Conservation (phyloP, 2,888 invertebrate species). For the Microchrysa polita region DNA sequence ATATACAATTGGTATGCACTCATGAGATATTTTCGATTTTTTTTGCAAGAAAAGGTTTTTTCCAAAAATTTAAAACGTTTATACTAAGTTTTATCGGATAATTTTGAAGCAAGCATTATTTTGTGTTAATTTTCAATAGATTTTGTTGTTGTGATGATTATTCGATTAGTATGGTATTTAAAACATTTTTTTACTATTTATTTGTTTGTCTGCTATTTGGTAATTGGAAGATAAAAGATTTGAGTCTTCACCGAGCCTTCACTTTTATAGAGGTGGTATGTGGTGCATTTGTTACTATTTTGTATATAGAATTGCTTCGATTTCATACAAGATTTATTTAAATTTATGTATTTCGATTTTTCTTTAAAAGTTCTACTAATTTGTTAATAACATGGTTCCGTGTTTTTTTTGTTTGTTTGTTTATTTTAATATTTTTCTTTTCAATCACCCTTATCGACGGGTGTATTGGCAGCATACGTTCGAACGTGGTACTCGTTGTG, state of each 20-base stretch:
- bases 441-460: conserved; percentile 56
- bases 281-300: conserved; percentile 8
- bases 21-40: background rate
- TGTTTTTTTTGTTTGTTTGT: too few species aligned
- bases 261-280: background rate
- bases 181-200: background rate
- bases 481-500: conserved; percentile 78
- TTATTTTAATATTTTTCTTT: too few species aligned
- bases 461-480: conserved; percentile 62
- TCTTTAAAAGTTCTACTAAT: conserved; percentile 19
- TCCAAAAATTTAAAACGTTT: background rate
- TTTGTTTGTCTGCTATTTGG: background rate
- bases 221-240: background rate
- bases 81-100: background rate
- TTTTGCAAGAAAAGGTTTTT: background rate
- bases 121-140: background rate
- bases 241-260: background rate
- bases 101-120: background rate
- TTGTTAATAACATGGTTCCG: conserved; percentile 9
- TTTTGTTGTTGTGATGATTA: background rate
- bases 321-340: background rate
- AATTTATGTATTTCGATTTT: conserved; percentile 11
- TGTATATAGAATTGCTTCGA: conserved; percentile 30
- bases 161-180: background rate
- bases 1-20: background rate